A percentile compares a stretch with the other conserved stretches of the same genome.
Conservation (phyloP, 1,140 invertebrate species). For the Drosophila mayri region DNA sequence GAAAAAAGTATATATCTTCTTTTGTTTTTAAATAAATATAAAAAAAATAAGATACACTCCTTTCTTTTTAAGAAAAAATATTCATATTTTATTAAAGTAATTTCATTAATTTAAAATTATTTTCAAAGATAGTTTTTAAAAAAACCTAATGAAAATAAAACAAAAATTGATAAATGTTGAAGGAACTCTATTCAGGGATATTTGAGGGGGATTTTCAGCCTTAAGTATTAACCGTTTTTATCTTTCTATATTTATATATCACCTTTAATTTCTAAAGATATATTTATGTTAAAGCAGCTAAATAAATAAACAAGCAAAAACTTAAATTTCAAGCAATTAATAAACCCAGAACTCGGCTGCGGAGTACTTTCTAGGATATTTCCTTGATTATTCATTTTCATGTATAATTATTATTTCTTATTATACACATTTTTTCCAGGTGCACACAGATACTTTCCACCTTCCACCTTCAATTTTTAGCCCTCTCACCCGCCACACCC, state of each 20-base stretch:
- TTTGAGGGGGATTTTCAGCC: neutral
- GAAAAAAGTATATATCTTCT: neutral
- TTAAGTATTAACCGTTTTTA: no score
- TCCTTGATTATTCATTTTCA: neutral
- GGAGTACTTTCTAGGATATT: neutral
- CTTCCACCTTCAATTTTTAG: neutral
- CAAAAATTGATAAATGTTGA: neutral
- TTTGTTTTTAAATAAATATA: neutral
- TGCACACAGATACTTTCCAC: constrained; percentile 12
- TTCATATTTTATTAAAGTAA: no score
- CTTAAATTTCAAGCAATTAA: neutral
- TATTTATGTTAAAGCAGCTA: neutral
- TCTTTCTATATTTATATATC: no score
- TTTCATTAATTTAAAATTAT: neutral
- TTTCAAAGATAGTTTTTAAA: no score
- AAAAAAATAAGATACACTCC: neutral
- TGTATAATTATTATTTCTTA: no score
- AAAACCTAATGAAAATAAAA: no score
- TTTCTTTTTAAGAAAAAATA: neutral
- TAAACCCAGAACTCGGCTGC: neutral
- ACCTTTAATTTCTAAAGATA: neutral
- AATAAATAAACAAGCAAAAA: neutral
- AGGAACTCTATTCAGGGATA: neutral
- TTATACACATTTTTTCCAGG: neutral
- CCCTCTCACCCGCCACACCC: neutral